phyloP scores from a whole-genome alignment of 2,888 invertebrate genomes.

The Dryococelus australis region DNA sequence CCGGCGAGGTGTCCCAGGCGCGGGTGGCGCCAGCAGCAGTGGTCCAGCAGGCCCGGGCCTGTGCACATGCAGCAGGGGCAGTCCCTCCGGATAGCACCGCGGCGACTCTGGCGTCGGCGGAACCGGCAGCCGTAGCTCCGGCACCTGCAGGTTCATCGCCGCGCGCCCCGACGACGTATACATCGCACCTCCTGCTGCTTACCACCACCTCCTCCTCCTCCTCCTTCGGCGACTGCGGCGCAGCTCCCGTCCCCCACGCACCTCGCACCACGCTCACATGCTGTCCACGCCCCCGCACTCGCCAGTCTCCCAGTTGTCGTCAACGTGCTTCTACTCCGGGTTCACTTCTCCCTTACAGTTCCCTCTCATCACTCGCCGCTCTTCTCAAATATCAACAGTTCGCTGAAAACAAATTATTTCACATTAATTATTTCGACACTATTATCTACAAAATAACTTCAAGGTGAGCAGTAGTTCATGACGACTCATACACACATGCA shows the following conservation, averaged over 20 bases:
- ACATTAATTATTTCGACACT: too few species aligned
- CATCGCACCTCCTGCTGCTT: constrained; percentile 48
- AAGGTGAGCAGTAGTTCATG: too few species aligned
- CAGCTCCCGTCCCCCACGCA: background rate
- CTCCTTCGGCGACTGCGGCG: background rate
- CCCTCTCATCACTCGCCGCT: background rate
- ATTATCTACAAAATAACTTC: too few species aligned
- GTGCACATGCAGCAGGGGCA: background rate
- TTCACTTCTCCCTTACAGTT: background rate
- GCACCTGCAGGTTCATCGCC: constrained; percentile 67
- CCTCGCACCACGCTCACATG: too few species aligned
- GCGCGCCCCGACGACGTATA: background rate
- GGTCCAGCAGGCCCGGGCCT: constrained; percentile 47
- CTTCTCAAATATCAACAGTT: background rate
- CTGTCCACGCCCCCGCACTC: too few species aligned
- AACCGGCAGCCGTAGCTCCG: constrained; percentile 68
- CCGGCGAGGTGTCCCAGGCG: constrained; percentile 65
- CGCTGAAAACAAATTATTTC: background rate
- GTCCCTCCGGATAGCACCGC: constrained; percentile 46
- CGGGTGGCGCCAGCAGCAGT: constrained; percentile 60
- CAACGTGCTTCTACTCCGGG: too few species aligned
- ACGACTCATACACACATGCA: background rate
- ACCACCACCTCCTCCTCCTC: too few species aligned
- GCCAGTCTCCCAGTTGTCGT: too few species aligned
- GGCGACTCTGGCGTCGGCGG: constrained; percentile 29